Percentiles rank a stretch among this genome's conserved stretches.
Conservation (phyloP, 2,797 vertebrate genomes). For the Monodelphis domestica region DNA sequence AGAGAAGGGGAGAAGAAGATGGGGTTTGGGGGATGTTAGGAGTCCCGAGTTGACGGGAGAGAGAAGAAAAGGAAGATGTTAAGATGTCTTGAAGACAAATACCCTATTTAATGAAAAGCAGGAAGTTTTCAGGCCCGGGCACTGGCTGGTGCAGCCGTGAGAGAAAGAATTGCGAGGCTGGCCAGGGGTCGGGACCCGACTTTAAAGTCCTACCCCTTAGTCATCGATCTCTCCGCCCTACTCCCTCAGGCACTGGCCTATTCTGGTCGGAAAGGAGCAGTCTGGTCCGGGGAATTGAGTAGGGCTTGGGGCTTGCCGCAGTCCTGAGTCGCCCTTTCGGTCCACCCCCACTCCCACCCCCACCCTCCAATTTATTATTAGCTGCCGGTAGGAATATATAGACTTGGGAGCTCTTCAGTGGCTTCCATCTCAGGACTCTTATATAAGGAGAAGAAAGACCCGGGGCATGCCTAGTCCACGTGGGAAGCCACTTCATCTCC, state of each 20-base stretch:
- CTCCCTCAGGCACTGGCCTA: not conserved
- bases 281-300: not conserved
- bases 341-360: not conserved
- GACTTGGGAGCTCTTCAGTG: not conserved
- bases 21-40: too few species aligned
- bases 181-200: not conserved
- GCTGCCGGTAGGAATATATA: conserved; percentile 30
- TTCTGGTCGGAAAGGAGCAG: not conserved
- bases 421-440: conserved; percentile 32
- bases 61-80: not conserved
- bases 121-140: not conserved
- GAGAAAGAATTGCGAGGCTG: too few species aligned
- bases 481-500: not conserved
- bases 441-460: conserved; percentile 29
- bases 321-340: not conserved
- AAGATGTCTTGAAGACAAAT: not conserved
- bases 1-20: not conserved
- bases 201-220: not conserved
- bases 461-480: conserved; percentile 26
- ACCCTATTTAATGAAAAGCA: not conserved
- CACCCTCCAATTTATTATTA: conserved; percentile 68
- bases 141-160: not conserved
- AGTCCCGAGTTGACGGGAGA: not conserved
- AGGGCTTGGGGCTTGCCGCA: not conserved
- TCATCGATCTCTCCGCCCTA: not conserved